Percentiles rank a stretch among this genome's conserved stretches.
phyloP scores from a whole-genome alignment of 2,888 invertebrate species.

The Coleophora flavipennella region DNA sequence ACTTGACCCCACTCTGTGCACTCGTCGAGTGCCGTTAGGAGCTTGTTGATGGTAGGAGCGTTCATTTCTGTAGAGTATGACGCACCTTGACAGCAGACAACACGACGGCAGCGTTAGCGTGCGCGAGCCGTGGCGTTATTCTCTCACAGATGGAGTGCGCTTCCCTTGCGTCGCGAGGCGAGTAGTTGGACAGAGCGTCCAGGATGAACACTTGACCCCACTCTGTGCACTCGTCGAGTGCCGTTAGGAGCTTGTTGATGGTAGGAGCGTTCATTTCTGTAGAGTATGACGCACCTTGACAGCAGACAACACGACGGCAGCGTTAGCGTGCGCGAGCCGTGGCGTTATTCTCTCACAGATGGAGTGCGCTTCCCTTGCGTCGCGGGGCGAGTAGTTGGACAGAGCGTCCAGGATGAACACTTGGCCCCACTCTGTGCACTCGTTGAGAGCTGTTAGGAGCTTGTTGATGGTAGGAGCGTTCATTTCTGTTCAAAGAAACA shows the following conservation, averaged over 20 bases:
- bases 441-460: conserved; percentile 96
- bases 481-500: conserved; percentile 76
- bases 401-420: conserved; percentile 98
- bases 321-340: conserved; percentile 97
- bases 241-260: conserved; percentile 91
- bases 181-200: conserved; percentile 84
- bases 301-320: conserved; percentile 98
- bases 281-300: conserved; percentile 85
- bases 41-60: conserved; percentile 74
- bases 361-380: conserved; percentile 98
- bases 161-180: too few relatives aligned
- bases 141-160: not conserved
- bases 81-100: conserved; percentile 95
- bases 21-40: conserved; percentile 97
- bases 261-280: not conserved
- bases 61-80: not conserved
- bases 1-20: conserved; percentile 99
- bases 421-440: conserved; percentile 99
- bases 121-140: not conserved
- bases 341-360: conserved; percentile 98
- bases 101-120: conserved; percentile 82
- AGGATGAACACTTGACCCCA: conserved; percentile 99
- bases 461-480: conserved; percentile 99
- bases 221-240: conserved; percentile 99
- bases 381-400: conserved; percentile 96